phyloP scores from a whole-genome alignment of 2,113 vertebrate genomes.

The Psilopsiagon aurifrons region DNA sequence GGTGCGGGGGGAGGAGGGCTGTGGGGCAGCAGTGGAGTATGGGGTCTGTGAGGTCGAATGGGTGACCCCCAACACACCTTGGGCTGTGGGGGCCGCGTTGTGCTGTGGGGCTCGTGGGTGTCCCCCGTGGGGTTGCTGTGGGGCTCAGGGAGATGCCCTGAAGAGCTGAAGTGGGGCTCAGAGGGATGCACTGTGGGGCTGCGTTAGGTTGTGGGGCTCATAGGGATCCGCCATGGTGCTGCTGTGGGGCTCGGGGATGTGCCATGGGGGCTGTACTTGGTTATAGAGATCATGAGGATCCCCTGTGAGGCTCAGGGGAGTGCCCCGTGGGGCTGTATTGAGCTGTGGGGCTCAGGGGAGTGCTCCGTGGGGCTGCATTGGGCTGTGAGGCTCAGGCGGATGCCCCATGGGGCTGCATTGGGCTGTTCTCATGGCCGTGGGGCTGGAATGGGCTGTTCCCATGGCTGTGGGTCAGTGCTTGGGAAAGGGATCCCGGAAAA shows the following conservation, averaged over 20 bases:
- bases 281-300: too few relatives aligned
- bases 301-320: too few relatives aligned
- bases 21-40: too few relatives aligned
- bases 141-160: too few relatives aligned
- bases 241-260: not conserved
- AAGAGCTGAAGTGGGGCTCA: not conserved
- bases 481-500: not conserved
- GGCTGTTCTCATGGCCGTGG: not conserved
- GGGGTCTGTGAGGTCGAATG: too few relatives aligned
- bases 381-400: not conserved
- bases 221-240: accelerated
- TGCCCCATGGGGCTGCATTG: accelerated
- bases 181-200: accelerated
- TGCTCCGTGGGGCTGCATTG: too few relatives aligned
- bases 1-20: too few relatives aligned
- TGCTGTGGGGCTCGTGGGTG: not conserved
- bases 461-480: accelerated
- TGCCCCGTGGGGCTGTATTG: too few relatives aligned
- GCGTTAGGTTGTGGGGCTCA: not conserved
- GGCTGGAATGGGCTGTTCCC: not conserved
- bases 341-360: not conserved
- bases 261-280: too few relatives aligned
- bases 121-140: too few relatives aligned
- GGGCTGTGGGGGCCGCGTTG: not conserved
- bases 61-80: too few relatives aligned